Base-by-base conservation (phyloP, 2,113 vertebrate genomes). In the Acrocephalus kingi region DNA sequence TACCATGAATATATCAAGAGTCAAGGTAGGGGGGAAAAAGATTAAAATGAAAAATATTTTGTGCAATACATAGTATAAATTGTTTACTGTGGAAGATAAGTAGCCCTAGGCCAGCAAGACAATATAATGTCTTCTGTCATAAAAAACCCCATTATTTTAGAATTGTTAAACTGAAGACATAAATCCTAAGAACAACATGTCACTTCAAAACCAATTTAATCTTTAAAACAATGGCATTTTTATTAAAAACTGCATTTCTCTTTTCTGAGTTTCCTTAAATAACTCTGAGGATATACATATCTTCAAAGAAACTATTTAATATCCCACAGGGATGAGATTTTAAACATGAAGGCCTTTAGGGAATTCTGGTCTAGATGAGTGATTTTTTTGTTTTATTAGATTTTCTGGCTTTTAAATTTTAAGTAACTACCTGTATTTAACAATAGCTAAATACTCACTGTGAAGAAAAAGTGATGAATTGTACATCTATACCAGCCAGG, bases 401-500 rank as follows among this genome's bases (percentile, higher is more conserved):
- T 22, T 5, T 16, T 39, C 9, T 23, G 15, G 9, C 31, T 23
- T 63, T 51, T 20, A 20, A 22, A 62, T 51, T 76, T 74, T 22
- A 73, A 63, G 10, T 43, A 73, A 31, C 41, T 89, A 82, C 41
- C 46, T 78, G 45, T 86, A 78, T 92, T 92, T 91, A 92, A 78
- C 66, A 84, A 69, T 78, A 71, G 63, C 72, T 67, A 55, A 85
- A 63, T 71, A 43, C 24, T 63, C 37, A 80, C 39, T 91, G 59
- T 93, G 91, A 43, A 17, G 9, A 85, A 92, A 84, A 95, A 96
- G 82, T 78, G 45, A 48, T 89, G 74, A 95, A 93, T 84, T 76
- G 51, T 90, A 68, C 89, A 95, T 75, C 95, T 91, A 91, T 96
- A 95, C 75, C 68, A 96, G 91, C 58, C 58, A 93, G 87, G 18